These are phyloP conservation scores for Abramis brama DNA, from an alignment of 2,113 vertebrate genomes.

Conservation along the genomic window DNA sequence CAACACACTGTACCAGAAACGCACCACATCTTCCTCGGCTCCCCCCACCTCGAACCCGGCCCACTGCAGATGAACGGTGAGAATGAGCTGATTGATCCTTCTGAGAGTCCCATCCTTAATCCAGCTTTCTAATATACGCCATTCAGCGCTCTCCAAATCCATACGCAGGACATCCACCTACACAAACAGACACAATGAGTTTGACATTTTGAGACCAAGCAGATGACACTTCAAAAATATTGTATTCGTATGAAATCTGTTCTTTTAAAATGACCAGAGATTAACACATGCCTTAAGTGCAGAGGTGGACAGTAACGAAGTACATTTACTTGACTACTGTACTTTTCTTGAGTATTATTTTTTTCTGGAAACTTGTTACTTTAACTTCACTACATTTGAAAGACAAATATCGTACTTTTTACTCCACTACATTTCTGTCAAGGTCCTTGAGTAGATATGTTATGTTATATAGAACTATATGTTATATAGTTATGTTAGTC, in stretches of 20 bases:
- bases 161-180: constrained; percentile 77
- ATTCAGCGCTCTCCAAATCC: constrained; percentile 77
- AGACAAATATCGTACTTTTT: no score
- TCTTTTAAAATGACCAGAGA: constrained; percentile 35
- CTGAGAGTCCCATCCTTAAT: constrained; percentile 67
- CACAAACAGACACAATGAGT: constrained; percentile 27
- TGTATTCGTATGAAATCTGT: background rate
- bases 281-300: constrained; percentile 7
- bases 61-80: constrained; percentile 77
- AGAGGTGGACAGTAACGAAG: no score
- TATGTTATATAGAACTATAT: no score
- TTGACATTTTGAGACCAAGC: background rate
- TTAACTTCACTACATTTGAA: no score
- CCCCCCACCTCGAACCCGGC: constrained; percentile 78
- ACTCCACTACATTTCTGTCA: no score
- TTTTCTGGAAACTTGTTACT: no score
- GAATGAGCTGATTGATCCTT: constrained; percentile 72
- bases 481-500: no score
- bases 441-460: no score
- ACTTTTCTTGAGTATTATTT: no score
- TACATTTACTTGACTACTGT: no score
- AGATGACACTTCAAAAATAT: background rate
- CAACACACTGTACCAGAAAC: constrained; percentile 79
- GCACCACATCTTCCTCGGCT: constrained; percentile 70
- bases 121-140: constrained; percentile 78